Base-by-base conservation (phyloP, 2,888 invertebrate genomes). In the Loripinus fragilis region DNA sequence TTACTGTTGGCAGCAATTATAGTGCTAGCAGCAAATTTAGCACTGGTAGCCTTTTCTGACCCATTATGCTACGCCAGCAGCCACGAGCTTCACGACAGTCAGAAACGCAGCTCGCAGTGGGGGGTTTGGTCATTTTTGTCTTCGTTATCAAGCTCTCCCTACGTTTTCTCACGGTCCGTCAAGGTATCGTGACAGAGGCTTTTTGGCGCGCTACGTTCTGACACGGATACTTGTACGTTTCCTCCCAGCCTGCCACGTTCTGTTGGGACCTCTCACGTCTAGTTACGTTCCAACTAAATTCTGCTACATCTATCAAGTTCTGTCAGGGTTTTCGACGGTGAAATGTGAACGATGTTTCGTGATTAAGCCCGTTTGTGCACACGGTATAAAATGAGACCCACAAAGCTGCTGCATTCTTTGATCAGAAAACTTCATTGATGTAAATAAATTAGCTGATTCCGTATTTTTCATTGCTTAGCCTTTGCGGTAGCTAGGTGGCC, bases 391-490 rank as follows among this genome's bases (percentile, higher is more conserved):
- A 5, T 15, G 48, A 48, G 20, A n/a, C 3, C 48, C 20, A 2
- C 48, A 48, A 15, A 20, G 48, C 48, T 15, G 17, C 3, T 2
- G n/a, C 66, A 66, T 2, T 10, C 66, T 38, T 66, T n/a, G 28
- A 66, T 66, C 66, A 20, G 2, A 17, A 66, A 38, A 66, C 66
- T 38, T 66, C 65, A n/a, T n/a, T n/a, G 20, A 28, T 17, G 35
- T 28, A 35, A 38, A 5, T 8, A 65, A 8, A 60, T n/a, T 35
- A 33, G 66, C 38, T 66, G 66, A 42, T 35, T 38, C n/a, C 66
- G 38, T 66, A 66, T n/a, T 38, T 66, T n/a, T n/a, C n/a, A n/a
- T n/a, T n/a, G n/a, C n/a, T 5, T 5, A 23, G 66, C 10, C 38
- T 66, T 66, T 66, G 41, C 38, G 66, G 10, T 17, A 33, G 60